These are phyloP conservation scores for Cricetomys ansorgei DNA, from an alignment of 2,113 vertebrate species.

Conservation along the genomic window DNA sequence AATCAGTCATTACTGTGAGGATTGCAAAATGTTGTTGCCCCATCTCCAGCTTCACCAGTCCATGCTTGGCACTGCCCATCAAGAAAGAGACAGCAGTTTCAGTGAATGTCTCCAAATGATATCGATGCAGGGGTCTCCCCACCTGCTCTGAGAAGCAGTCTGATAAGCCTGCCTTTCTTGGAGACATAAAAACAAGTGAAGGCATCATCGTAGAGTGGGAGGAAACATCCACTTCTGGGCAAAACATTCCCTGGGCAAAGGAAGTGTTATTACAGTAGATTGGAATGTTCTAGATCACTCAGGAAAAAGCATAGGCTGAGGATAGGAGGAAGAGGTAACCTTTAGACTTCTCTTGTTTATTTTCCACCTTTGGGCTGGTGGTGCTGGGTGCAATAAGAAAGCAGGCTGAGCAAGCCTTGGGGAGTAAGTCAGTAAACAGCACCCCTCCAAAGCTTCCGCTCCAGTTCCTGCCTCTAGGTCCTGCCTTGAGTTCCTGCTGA, in stretches of 20 bases:
- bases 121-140: neutral
- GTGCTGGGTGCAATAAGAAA: neutral
- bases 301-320: neutral
- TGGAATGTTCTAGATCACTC: neutral
- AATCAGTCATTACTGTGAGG: neutral
- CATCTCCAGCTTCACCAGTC: neutral
- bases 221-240: neutral
- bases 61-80: neutral
- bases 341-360: neutral
- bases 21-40: neutral
- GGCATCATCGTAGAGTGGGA: neutral
- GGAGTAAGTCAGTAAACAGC: neutral
- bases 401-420: neutral
- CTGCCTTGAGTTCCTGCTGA: neutral
- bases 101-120: neutral
- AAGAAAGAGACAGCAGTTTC: neutral
- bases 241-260: neutral
- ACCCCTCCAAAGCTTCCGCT: neutral
- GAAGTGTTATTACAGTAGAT: neutral
- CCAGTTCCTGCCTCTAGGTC: neutral
- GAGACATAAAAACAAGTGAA: neutral
- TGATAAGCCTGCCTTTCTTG: neutral
- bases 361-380: neutral
- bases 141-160: neutral
- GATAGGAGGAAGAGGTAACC: neutral